phyloP scores from a whole-genome alignment of 2,113 vertebrate species.

The Rhipidura dahli region DNA sequence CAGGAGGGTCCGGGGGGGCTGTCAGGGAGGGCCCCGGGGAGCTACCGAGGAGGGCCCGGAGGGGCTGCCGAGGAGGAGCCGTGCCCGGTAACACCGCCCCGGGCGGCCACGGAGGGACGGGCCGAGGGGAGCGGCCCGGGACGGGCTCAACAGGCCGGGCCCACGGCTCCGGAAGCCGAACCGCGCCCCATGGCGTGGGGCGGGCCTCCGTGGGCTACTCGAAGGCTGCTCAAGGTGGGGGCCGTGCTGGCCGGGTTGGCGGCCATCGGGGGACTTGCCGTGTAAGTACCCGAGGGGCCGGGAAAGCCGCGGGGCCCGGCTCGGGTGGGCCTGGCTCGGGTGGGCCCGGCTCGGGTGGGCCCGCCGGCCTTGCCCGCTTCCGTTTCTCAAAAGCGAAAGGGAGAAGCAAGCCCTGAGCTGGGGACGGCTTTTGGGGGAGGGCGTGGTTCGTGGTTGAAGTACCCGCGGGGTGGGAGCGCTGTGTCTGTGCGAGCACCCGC shows the following conservation, averaged over 20 bases:
- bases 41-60: neutral
- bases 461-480: neutral
- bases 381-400: fast-evolving
- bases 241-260: neutral
- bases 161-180: fast-evolving
- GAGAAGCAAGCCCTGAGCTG: fast-evolving
- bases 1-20: too few relatives aligned
- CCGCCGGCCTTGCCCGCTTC: neutral
- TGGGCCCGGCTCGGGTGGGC: neutral
- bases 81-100: neutral
- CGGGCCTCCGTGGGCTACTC: fast-evolving
- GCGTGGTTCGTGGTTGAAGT: neutral
- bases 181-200: neutral
- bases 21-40: too few relatives aligned
- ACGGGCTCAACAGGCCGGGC: fast-evolving
- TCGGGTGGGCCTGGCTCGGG: neutral
- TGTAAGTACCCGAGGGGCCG: neutral
- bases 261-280: neutral
- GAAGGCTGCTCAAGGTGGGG: fast-evolving
- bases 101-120: neutral
- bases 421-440: neutral
- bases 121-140: neutral
- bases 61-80: neutral
- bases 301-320: neutral
- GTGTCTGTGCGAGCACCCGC: fast-evolving